Base-by-base conservation (phyloP, 1,140 invertebrate species). In the Euura lappo region DNA sequence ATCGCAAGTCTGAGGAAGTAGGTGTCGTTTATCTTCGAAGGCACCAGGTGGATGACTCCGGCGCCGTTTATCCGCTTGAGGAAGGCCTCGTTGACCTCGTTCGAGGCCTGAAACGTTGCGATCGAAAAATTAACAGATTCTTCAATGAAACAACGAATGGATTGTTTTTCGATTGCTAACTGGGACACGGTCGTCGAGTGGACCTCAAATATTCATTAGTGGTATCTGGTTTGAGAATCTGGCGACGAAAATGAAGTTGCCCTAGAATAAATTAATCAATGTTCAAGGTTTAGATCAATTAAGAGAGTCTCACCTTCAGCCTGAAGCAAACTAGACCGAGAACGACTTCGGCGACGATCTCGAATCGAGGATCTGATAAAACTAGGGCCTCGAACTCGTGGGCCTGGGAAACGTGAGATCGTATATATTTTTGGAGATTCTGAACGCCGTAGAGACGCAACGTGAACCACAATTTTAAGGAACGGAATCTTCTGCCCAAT, bases 401-500 rank as follows among this genome's bases (percentile, higher is more conserved):
- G 1, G 97, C 97, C 67, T 97, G 88, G 43, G 88, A 87, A 7
- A 94, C 89, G 42, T 96, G 94, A 77, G 93, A 93, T 72, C 97
- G 88, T 69, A 99, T 98, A 81, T 94, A 91, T n/a, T 92, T 91
- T 84, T 98, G 96, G 0, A 99, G 88, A 80, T 96, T 96, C 77
- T 96, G 92, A 0, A 94, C 89, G 0, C 98, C 98, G 78, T 97
- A 98, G 0, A 97, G 88, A 69, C 98, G 90, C 71, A 99, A 83
- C 0, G 99, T 98, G 81, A 99, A 99, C 98, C 98, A 99, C 4
- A 99, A 85, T 84, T 99, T 99, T 8, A 99, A 86, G 0, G 98
- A 93, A 72, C 98, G 91, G 85, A 99, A 99, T 78, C 98, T 90
- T 73, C 98, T 89, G 0, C 98, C 98, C 3, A 99, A 87, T 4